Percentiles rank a stretch among this genome's conserved stretches.
These are phyloP conservation scores for Danio jaintianensis DNA, from an alignment of 2,797 vertebrate genomes.

Conservation along the genomic window DNA sequence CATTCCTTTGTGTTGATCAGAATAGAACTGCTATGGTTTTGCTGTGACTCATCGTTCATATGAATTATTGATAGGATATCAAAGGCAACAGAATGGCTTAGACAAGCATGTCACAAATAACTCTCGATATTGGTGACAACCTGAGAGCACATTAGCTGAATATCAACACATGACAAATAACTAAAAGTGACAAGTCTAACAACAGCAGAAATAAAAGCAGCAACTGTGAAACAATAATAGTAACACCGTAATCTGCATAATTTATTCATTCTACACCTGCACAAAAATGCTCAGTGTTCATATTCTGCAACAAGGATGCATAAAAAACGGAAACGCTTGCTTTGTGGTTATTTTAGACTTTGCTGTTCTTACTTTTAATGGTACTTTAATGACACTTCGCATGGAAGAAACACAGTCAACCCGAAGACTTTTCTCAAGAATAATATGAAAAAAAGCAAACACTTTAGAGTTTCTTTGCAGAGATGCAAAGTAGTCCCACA, in stretches of 20 bases:
- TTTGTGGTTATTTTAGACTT: constrained; percentile 7
- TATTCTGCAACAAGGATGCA: not conserved
- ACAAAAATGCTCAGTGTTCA: not conserved
- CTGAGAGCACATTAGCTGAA: constrained; percentile 7
- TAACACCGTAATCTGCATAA: not conserved
- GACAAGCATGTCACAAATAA: not conserved
- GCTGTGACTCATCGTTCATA: not conserved
- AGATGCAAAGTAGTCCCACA: not conserved
- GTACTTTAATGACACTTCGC: not conserved
- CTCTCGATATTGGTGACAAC: not conserved
- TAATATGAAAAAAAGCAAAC: not conserved
- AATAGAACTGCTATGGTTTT: not conserved
- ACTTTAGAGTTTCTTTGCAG: not conserved
- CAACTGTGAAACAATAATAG: constrained; percentile 1
- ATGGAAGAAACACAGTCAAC: not conserved
- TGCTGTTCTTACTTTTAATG: not conserved
- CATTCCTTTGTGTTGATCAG: not conserved
- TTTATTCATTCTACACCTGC: not conserved
- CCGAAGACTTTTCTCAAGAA: not conserved
- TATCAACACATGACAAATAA: not conserved
- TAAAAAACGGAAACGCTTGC: not conserved
- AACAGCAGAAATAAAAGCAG: constrained; percentile 7
- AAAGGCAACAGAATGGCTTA: not conserved
- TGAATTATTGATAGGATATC: not conserved
- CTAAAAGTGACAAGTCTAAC: constrained; percentile 1